Percentiles rank a stretch among this genome's conserved stretches.
These are phyloP conservation scores for Gari tellinella DNA, from an alignment of 2,888 invertebrate species.

Conservation along the genomic window DNA sequence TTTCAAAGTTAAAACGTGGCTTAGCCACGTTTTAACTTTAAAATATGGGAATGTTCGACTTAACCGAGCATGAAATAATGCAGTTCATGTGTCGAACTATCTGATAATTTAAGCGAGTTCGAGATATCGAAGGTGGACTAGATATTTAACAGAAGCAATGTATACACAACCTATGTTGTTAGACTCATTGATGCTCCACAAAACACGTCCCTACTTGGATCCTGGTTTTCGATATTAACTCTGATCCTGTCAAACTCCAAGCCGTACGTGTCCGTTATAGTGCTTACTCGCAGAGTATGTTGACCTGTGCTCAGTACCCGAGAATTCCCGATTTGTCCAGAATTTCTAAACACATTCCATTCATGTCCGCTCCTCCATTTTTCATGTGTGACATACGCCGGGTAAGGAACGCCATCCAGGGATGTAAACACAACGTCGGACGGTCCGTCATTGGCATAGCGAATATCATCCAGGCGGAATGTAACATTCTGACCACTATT, in stretches of 20 bases:
- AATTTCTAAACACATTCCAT: conserved; percentile 51
- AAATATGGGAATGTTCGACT: too few species aligned
- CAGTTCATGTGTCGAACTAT: too few species aligned
- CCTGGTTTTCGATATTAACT: conserved; percentile 43
- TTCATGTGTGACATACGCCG: conserved; percentile 34
- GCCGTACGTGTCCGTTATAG: conserved; percentile 43
- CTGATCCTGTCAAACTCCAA: conserved; percentile 50
- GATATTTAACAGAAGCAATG: too few species aligned
- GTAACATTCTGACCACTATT: conserved; percentile 12
- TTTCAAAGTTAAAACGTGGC: too few species aligned
- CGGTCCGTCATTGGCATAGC: conserved; percentile 53
- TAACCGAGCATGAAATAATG: too few species aligned
- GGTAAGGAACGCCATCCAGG: conserved; percentile 17
- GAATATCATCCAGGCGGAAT: conserved; percentile 31
- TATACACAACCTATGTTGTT: background rate
- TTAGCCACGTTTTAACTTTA: too few species aligned
- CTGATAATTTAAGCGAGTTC: too few species aligned
- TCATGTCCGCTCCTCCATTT: conserved; percentile 44
- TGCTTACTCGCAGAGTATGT: conserved; percentile 23
- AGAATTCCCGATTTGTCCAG: conserved; percentile 23
- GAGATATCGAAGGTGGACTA: too few species aligned
- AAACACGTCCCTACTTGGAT: conserved; percentile 29
- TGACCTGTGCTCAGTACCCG: conserved; percentile 16
- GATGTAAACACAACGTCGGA: conserved; percentile 24
- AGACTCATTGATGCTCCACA: conserved; percentile 25